These are phyloP conservation scores for Pholis gunnellus DNA, from an alignment of 2,113 vertebrate genomes.

Conservation along the genomic window DNA sequence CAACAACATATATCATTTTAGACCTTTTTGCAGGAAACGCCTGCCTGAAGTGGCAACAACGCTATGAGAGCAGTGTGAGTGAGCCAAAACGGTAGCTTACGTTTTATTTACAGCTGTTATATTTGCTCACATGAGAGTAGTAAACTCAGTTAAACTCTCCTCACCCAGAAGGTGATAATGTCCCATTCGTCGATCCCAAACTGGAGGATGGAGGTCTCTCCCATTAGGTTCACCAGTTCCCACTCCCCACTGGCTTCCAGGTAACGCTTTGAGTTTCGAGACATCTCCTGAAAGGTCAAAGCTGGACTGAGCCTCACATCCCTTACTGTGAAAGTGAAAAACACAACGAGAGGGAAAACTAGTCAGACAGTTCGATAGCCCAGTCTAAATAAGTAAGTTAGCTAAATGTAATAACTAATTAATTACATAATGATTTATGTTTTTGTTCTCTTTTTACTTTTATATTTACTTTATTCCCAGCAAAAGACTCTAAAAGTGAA, in stretches of 20 bases:
- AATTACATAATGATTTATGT: background rate
- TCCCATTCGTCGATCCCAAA: slow-evolving; percentile 88
- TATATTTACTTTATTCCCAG: background rate
- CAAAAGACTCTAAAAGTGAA: background rate
- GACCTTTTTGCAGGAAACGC: background rate
- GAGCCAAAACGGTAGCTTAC: background rate
- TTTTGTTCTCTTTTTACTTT: background rate
- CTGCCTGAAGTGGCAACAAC: background rate
- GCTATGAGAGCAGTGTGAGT: background rate
- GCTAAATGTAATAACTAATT: background rate
- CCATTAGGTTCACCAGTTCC: slow-evolving; percentile 82
- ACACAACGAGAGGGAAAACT: background rate
- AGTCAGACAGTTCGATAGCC: background rate
- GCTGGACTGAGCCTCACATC: slow-evolving; percentile 84
- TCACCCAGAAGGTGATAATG: slow-evolving; percentile 88
- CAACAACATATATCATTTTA: background rate
- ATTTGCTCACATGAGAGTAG: background rate
- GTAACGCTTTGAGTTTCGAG: slow-evolving; percentile 84
- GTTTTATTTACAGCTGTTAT: background rate
- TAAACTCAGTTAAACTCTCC: background rate
- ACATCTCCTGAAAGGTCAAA: slow-evolving; percentile 84
- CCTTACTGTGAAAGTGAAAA: slow-evolving; percentile 64
- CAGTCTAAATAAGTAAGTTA: background rate
- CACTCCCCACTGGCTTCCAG: slow-evolving; percentile 87
- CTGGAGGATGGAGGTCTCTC: slow-evolving; percentile 76